Evolutionary conservation across 2,797 vertebrate genomes (phyloP), one percentile per base, ranked within the genome.

Genomic region (Clarias pachynema): DNA sequence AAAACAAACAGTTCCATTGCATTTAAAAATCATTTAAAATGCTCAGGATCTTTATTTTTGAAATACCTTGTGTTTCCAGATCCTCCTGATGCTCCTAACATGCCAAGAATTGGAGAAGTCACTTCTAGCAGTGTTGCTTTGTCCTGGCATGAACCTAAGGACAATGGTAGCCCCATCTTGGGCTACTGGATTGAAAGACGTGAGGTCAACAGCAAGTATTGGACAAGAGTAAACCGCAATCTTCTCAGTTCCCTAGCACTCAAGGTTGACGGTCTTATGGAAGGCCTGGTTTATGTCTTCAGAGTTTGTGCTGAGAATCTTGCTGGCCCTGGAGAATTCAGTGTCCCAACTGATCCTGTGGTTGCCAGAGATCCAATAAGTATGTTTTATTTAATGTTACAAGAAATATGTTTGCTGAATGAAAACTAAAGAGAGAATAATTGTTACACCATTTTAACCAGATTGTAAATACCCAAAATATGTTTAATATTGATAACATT

Each of bases 151-250:
- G 98, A 99, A 90, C 98, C 98, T 5, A 99, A 99, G 90, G 98
- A 99, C 90, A 99, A 99, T 0, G 98, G 98, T 86, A 99, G 98
- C 89, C 98, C 98, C 0, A 99, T 99, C 92, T 92, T 98, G 89
- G 98, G 98, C 79, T 99, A 99, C 89, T 99, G 98, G 98, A 96
- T 99, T 83, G 98, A 99, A 94, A 98, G 96, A 91, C 98, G 98
- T 92, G 98, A 99, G 92, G 97, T 99, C 86, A 99, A 97, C 88
- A 98, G 98, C 90, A 98, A 98, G 91, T 96, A 99, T 74, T 99
- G 98, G 98, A 97, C 97, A 89, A 94, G 98, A 34, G 97, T 99
- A 77, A 99, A 99, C 92, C 95, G 94, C 31, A 95, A 85, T 77
- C 96, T 96, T 83, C 92, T 98, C 74, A 99, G 94, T 92, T 92